A percentile compares a stretch with the other conserved stretches of the same genome.
Evolutionary conservation across 1,140 invertebrate genomes (phyloP).

Genomic region (Pseudomyrmex gracilis): DNA sequence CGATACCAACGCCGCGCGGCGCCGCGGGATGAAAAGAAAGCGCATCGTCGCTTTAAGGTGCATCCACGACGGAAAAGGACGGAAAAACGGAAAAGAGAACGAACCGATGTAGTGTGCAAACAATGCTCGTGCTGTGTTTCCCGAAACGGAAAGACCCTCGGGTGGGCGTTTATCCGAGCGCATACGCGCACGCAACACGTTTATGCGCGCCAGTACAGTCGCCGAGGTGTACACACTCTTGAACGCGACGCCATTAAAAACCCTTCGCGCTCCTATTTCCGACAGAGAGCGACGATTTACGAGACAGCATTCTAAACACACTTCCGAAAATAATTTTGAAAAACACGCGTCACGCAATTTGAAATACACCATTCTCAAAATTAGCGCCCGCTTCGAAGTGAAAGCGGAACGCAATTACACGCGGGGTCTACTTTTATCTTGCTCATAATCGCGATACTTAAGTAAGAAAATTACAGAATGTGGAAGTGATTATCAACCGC

Average conservation of each 20-base stretch:
- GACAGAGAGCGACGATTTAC: neutral
- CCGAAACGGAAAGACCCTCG: conserved; percentile 82
- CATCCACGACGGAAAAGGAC: conserved; percentile 60
- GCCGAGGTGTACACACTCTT: conserved; percentile 47
- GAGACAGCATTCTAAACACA: neutral
- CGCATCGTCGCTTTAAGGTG: conserved; percentile 57
- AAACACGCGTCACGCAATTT: neutral
- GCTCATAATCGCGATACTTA: too few relatives aligned
- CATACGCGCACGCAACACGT: conserved; percentile 69
- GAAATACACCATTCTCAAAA: neutral
- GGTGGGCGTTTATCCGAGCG: conserved; percentile 75
- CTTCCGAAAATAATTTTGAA: neutral
- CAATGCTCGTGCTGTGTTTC: conserved; percentile 78
- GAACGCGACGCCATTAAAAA: conserved; percentile 45
- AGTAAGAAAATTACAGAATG: too few relatives aligned
- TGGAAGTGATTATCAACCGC: neutral
- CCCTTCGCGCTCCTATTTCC: neutral
- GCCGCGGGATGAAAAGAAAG: conserved; percentile 14
- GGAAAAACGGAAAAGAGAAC: conserved; percentile 69
- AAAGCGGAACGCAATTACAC: neutral
- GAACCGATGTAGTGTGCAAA: conserved; percentile 79
- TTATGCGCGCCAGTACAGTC: conserved; percentile 59
- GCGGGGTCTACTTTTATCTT: too few relatives aligned
- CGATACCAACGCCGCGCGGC: neutral
- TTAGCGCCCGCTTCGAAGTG: neutral